These are phyloP conservation scores for Myotis daubentonii DNA, from an alignment of 2,797 vertebrate species.

Conservation along the genomic window DNA sequence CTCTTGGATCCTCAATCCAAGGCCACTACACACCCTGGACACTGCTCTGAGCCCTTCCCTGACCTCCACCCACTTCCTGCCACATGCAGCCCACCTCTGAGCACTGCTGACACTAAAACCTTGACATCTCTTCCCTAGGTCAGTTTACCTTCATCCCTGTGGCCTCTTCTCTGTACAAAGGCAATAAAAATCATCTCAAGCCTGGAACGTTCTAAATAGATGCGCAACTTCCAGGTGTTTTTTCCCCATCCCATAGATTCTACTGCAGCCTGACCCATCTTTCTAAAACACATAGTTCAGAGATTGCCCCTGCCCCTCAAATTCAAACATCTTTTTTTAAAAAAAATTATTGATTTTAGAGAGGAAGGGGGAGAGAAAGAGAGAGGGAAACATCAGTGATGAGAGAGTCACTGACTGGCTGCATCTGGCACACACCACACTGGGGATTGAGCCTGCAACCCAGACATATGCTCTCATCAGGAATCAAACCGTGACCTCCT, in stretches of 20 bases:
- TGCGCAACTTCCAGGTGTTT: background rate
- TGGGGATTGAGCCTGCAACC: no score
- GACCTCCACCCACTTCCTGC: background rate
- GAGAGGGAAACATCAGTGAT: no score
- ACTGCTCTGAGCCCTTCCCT: background rate
- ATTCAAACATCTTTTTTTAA: no score
- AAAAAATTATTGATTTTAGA: no score
- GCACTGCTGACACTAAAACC: background rate
- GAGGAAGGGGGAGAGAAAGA: no score
- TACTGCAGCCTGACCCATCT: background rate
- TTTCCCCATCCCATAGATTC: background rate
- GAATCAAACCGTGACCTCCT: no score
- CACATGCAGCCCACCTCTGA: background rate
- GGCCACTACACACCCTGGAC: rapidly evolving
- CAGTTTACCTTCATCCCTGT: background rate
- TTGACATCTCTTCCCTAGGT: background rate
- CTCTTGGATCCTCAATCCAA: background rate
- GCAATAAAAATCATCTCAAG: background rate
- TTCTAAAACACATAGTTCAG: background rate
- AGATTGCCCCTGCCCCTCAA: background rate
- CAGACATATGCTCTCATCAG: no score
- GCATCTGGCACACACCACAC: no score
- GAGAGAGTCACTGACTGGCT: no score
- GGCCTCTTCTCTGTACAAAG: background rate
- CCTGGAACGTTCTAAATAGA: background rate